Evolutionary conservation across 2,113 vertebrate genomes (phyloP).

Genomic region (Pristiophorus japonicus): DNA sequence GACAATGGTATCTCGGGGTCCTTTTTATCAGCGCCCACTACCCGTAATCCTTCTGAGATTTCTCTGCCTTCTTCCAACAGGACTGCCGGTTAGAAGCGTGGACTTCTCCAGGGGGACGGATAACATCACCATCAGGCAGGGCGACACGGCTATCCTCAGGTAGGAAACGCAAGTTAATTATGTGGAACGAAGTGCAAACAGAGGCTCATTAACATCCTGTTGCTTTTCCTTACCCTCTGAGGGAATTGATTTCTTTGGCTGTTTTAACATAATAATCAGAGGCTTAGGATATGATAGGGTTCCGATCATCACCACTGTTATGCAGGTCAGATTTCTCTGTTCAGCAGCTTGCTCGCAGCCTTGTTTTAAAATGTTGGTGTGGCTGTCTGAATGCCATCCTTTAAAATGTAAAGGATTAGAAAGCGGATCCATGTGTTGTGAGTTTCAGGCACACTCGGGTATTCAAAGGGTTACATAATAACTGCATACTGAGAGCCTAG

Average conservation of each 20-base stretch:
- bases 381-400: background rate
- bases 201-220: slow-evolving; percentile 21
- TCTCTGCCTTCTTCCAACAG: slow-evolving; percentile 97
- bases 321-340: background rate
- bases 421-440: background rate
- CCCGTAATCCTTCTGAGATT: slow-evolving; percentile 91
- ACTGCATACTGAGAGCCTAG: background rate
- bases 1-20: slow-evolving; percentile 81
- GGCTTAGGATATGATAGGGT: background rate
- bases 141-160: slow-evolving; percentile 96
- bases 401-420: background rate
- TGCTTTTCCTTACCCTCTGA: background rate
- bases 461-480: slow-evolving; percentile 25
- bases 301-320: background rate
- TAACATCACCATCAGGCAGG: slow-evolving; percentile 99
- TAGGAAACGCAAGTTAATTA: slow-evolving; percentile 57
- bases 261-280: background rate
- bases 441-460: background rate
- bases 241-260: background rate
- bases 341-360: background rate
- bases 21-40: slow-evolving; percentile 81
- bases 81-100: slow-evolving; percentile 95
- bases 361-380: background rate
- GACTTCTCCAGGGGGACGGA: slow-evolving; percentile 95
- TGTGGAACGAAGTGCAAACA: slow-evolving; percentile 11